Evolutionary conservation across 2,888 invertebrate species (phyloP), one percentile per base, ranked within the genome.

Genomic region (Craniophora ligustri): DNA sequence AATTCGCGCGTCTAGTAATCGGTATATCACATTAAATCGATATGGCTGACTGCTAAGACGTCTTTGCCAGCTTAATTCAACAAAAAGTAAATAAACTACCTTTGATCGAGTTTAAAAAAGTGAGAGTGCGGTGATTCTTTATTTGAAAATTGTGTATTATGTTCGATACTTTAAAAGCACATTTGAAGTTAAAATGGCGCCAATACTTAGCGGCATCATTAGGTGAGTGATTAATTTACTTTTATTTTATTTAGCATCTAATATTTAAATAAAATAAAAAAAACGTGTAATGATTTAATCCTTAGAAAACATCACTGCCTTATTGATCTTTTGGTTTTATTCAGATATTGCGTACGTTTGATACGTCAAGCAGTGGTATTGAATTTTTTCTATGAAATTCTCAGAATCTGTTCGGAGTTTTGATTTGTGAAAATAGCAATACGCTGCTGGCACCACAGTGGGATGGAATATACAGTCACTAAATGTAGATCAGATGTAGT

Each of bases 141-240:
- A 15, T 47, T 53, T 47, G 2, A 30, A 28, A 38, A 36, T 39
- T 36, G 36, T 82, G 58, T 30, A 40, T 62, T 70, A 85, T 89
- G 87, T 85, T 89, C 50, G 85, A 87, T 58, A 76, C 56, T 21
- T 81, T 83, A 32, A 79, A 72, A 66, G 67, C 72, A 31, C 83
- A 87, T 50, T 75, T 92, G 1, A 85, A 85, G 72, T 73, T 83
- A 61, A 88, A 89, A 88, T 92, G 93, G 93, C 84, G 90, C 58
- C 93, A 92, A 81, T 92, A 91, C 82, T 88, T 92, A 71, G 86
- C 85, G 51, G 92, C 92, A 51, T 92, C 91, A 23, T 85, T 92
- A 61, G 93, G 93, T 92, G 76, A 80, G 85, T 18, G n/a, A n/a
- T n/a, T n/a, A n/a, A 0, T 45, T 44, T 0, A n/a, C n/a, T 13